These are phyloP conservation scores for Drosophila sechellia DNA, from an alignment of 1,140 invertebrate genomes.

Conservation along the genomic window DNA sequence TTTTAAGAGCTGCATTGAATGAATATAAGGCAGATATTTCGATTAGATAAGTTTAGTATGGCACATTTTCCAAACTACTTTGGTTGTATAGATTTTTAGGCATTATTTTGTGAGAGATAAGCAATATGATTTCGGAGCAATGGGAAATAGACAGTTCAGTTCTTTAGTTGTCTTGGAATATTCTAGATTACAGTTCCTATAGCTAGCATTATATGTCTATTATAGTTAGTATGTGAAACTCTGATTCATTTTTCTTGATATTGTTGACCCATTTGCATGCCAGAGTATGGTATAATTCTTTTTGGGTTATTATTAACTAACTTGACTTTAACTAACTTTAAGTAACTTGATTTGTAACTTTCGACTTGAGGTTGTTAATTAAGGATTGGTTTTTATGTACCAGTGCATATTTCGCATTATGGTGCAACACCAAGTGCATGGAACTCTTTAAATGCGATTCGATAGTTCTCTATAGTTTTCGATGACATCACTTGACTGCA, in stretches of 20 bases:
- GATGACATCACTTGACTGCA: constrained; percentile 42
- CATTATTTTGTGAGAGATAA: not conserved
- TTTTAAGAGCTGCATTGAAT: not conserved
- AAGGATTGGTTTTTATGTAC: not conserved
- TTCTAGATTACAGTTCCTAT: not conserved
- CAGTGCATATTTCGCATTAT: not conserved
- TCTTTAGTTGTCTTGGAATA: not conserved
- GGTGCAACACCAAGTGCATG: not conserved
- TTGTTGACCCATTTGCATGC: no score
- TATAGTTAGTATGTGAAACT: no score
- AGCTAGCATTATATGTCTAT: no score
- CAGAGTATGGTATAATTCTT: no score
- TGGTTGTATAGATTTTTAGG: not conserved
- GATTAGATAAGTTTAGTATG: not conserved
- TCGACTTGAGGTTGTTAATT: not conserved
- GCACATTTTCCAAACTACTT: not conserved
- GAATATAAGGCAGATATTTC: not conserved
- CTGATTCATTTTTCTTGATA: no score
- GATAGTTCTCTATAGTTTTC: constrained; percentile 30
- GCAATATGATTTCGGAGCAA: not conserved
- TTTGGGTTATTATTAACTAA: no score
- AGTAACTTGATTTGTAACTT: not conserved
- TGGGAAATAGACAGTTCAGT: not conserved
- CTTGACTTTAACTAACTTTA: no score
- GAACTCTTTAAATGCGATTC: constrained; percentile 29